A percentile compares a stretch with the other conserved stretches of the same genome.
These are phyloP conservation scores for Formica exsecta DNA, from an alignment of 1,140 invertebrate species.

Conservation along the genomic window DNA sequence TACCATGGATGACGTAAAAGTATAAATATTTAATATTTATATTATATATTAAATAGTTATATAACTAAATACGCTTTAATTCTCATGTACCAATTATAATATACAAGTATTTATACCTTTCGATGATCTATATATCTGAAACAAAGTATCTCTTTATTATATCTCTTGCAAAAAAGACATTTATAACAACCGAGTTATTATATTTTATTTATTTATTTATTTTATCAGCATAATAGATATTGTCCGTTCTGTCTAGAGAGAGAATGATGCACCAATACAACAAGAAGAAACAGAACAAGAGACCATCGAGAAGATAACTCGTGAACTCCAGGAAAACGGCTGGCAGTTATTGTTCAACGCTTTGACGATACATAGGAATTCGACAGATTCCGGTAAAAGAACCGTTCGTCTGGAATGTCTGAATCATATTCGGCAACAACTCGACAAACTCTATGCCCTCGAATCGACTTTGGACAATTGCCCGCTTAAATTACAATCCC, in stretches of 20 bases:
- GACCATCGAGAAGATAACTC: slow-evolving; percentile 63
- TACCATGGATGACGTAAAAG: slow-evolving; percentile 12
- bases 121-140: too few species aligned
- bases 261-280: slow-evolving; percentile 28
- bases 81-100: not conserved
- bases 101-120: not conserved
- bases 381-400: slow-evolving; percentile 73
- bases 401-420: slow-evolving; percentile 83
- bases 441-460: slow-evolving; percentile 82
- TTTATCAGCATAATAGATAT: not conserved
- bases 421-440: slow-evolving; percentile 84
- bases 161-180: not conserved
- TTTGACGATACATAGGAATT: slow-evolving; percentile 48
- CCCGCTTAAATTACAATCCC: slow-evolving; percentile 64
- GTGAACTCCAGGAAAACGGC: slow-evolving; percentile 61
- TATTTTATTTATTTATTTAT: not conserved
- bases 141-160: not conserved
- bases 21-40: not conserved
- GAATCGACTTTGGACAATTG: slow-evolving; percentile 84
- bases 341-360: slow-evolving; percentile 58
- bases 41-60: too few species aligned
- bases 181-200: slow-evolving; percentile 3
- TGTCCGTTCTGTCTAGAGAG: slow-evolving; percentile 27
- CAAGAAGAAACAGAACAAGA: slow-evolving; percentile 54
- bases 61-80: not conserved